Conservation (phyloP, 2,113 vertebrate genomes). For the Paradoxurus hermaphroditus region DNA sequence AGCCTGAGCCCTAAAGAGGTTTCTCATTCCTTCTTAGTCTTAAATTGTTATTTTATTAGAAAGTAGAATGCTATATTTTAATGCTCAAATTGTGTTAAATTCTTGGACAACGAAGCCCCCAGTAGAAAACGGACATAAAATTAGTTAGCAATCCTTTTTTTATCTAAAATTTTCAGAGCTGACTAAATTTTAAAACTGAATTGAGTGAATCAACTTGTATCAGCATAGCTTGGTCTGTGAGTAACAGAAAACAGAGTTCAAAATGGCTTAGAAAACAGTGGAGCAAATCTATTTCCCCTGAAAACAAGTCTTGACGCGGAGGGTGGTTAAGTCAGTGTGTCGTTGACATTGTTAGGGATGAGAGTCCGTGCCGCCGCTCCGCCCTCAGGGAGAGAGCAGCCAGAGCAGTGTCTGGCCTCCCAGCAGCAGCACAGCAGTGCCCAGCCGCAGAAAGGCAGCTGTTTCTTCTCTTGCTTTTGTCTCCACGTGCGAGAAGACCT, state of each 20-base stretch:
- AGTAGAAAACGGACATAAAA: not conserved
- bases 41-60: slow-evolving; percentile 7
- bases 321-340: not conserved
- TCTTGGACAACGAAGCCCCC: not conserved
- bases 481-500: not conserved
- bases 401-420: not conserved
- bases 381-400: not conserved
- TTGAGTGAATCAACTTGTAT: not conserved
- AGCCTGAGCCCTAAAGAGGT: not conserved
- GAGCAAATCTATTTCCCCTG: not conserved
- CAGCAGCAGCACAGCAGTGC: not conserved
- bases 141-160: not conserved
- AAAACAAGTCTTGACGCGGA: not conserved
- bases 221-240: not conserved
- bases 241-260: not conserved
- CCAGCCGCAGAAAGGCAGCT: not conserved
- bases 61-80: slow-evolving; percentile 20
- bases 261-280: not conserved
- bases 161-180: not conserved
- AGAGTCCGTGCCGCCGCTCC: not conserved
- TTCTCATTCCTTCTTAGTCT: slow-evolving; percentile 33
- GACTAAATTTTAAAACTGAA: not conserved
- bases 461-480: not conserved
- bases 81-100: not conserved
- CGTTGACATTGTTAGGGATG: not conserved